Conservation (phyloP, 2,113 vertebrate species). For the Trematocara marginatum region DNA sequence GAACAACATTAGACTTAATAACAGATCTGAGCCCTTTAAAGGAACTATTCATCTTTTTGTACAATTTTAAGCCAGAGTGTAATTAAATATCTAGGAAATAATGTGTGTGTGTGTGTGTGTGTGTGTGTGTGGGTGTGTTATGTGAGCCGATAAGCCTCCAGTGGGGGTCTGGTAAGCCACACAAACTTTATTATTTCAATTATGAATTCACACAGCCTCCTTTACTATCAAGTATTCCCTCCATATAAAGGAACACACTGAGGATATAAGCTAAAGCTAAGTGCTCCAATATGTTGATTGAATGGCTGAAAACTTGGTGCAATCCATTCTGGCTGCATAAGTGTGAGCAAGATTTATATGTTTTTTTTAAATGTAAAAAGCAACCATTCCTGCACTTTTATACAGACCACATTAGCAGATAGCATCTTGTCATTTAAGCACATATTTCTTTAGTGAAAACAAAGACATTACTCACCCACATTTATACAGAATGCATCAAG, state of each 20-base stretch:
- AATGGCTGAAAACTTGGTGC: not conserved
- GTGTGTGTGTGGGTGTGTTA: not conserved
- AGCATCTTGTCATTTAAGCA: conserved; percentile 22
- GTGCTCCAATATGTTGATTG: not conserved
- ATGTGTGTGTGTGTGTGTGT: not conserved
- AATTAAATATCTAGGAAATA: not conserved
- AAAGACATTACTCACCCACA: conserved; percentile 53
- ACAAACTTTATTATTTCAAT: not conserved
- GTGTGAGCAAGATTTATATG: conserved; percentile 47
- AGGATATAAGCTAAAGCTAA: not conserved
- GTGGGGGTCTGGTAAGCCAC: not conserved
- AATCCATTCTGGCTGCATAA: conserved; percentile 26
- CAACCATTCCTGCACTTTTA: conserved; percentile 26
- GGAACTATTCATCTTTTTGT: not conserved
- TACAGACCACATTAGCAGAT: conserved; percentile 28
- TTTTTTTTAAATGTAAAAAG: conserved; percentile 39
- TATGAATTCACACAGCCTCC: not conserved
- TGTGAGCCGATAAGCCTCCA: not conserved
- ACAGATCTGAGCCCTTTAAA: not conserved
- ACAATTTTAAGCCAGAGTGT: not conserved
- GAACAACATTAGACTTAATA: not conserved
- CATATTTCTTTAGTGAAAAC: conserved; percentile 70
- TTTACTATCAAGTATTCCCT: not conserved
- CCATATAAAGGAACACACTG: not conserved
- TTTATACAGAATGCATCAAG: conserved; percentile 50